Evolutionary conservation across 1,140 invertebrate genomes (phyloP), one percentile per base, ranked within the genome.

Genomic region (Brachionus rotundiformis): DNA sequence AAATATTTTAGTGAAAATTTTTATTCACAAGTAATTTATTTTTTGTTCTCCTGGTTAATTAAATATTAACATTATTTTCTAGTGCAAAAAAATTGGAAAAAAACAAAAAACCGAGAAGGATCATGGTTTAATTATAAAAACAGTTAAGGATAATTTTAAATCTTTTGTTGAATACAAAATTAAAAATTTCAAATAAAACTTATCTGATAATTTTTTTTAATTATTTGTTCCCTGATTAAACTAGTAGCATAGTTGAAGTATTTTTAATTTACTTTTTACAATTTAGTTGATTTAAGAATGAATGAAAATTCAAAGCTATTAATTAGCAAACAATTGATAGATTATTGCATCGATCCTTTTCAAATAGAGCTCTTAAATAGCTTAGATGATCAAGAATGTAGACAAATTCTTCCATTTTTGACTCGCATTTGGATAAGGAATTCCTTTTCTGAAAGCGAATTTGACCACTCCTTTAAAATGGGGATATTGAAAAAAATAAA

Each of bases 121-220:
- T 33, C 36, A 36, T 33, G 25, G 47, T 33, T 8, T 79, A 23
- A 79, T 79, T n/a, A 79, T 79, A 41, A 79, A 79, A 79, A 79
- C 76, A 11, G 76, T 79, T 13, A 54, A 63, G 36, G 76, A 79
- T 11, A 79, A 79, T 63, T 79, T 79, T 36, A 79, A 79, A n/a
- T 23, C 76, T 39, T 79, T 79, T 63, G 76, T 79, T 63, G 76
- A 54, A 6, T 79, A 79, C n/a, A 79, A 79, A 27, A 79, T 79
- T 33, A 63, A 79, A 79, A 36, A 59, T 73, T 33, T 49, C 11
- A 79, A 63, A 54, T 63, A 79, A 79, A 49, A 4, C 11, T 41
- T n/a, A 27, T 49, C 6, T 3, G 39, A 11, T 31, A 31, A 29
- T 68, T 39, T 39, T 39, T 71, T 23, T 59, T 77, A 19, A 77